phyloP scores from a whole-genome alignment of 2,113 vertebrate genomes.

The Ailuropoda melanoleuca region DNA sequence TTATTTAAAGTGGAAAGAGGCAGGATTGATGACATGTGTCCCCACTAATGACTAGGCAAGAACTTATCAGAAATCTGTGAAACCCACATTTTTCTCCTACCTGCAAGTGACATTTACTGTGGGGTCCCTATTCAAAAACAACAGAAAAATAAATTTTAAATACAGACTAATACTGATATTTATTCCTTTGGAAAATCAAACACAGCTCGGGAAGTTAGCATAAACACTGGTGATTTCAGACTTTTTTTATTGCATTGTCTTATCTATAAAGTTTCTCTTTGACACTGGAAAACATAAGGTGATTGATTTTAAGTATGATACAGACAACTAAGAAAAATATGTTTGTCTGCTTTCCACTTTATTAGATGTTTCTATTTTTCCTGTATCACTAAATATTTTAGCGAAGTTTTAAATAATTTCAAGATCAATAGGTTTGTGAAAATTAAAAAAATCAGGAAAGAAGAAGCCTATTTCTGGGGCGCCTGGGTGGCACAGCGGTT shows the following conservation, averaged over 20 bases:
- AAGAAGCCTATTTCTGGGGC: neutral
- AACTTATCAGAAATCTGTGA: neutral
- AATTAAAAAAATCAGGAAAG: neutral
- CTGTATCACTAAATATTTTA: constrained; percentile 3
- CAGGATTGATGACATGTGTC: neutral
- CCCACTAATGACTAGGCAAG: neutral
- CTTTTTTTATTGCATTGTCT: neutral
- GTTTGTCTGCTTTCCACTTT: neutral
- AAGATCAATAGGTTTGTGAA: neutral
- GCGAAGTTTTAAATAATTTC: neutral
- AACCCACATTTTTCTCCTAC: neutral
- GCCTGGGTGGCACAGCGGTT: too few species aligned
- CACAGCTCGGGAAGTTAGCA: neutral
- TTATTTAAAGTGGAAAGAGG: neutral
- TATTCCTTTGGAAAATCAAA: neutral
- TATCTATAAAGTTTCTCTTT: neutral
- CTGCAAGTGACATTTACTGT: neutral
- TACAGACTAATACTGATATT: neutral
- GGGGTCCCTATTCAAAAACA: neutral
- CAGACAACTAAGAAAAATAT: neutral
- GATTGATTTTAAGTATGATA: neutral
- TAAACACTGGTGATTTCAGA: neutral
- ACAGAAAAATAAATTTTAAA: neutral
- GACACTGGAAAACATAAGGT: constrained; percentile 9
- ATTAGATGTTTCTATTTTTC: neutral